Evolutionary conservation across 2,888 invertebrate species (phyloP), one percentile per base, ranked within the genome.

Genomic region (Cryptophagus acutangulus): DNA sequence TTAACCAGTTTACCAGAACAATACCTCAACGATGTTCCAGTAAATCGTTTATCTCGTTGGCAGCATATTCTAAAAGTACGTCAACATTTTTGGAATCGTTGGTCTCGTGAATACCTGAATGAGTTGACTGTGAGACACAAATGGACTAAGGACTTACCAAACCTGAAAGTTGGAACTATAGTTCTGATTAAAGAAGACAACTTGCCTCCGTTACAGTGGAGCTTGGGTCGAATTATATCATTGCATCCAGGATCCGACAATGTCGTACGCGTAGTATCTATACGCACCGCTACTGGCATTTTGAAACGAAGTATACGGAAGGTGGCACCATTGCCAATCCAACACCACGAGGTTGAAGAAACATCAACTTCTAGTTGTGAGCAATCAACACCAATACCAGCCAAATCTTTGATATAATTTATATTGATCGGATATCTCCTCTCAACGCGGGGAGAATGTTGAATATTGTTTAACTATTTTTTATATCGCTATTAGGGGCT

Each of bases 261-360:
- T 4, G 3, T 12, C 3, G n/a, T 26, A 26, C 3, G 26, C n/a
- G 12, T 3, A 4, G n/a, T 26, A 4, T n/a, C 12, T 26, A 8
- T 26, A 3, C n/a, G 12, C n/a, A 26, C 26, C 3, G 9, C 4
- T 6, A 6, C 4, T n/a, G 26, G 26, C 3, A 26, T 26, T 13
- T 26, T 12, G n/a, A 26, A 26, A 26, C 3, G 26, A 3, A n/a
- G 10, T 3, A 26, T 26, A 6, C n/a, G 10, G 12, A 26, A 26
- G 26, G 26, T 26, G n/a, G 26, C 4, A 26, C 26, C 4, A 4
- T 26, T 26, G 12, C 26, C 26, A 26, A n/a, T n/a, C n/a, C n/a
- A n/a, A n/a, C n/a, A n/a, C n/a, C n/a, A n/a, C n/a, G n/a, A n/a
- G n/a, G n/a, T n/a, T n/a, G n/a, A n/a, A n/a, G n/a, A n/a, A n/a